phyloP scores from a whole-genome alignment of 2,113 vertebrate genomes.

The Pteronura brasiliensis region DNA sequence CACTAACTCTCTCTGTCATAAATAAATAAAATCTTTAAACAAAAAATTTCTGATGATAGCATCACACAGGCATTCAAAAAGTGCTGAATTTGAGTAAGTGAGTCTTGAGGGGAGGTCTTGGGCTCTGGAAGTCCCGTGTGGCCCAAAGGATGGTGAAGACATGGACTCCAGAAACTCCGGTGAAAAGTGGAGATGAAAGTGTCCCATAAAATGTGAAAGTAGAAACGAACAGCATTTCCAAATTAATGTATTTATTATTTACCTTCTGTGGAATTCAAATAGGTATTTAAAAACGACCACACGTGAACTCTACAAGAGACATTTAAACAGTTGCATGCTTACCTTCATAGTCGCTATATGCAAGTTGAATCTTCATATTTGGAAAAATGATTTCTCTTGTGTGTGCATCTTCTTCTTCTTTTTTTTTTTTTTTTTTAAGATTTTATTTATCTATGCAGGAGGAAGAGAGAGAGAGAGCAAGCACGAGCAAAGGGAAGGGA shows the following conservation, averaged over 20 bases:
- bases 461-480: too few relatives aligned
- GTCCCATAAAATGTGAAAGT: not conserved
- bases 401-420: not conserved
- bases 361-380: not conserved
- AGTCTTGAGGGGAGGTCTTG: rapidly evolving
- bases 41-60: not conserved
- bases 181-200: not conserved
- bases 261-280: not conserved
- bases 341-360: not conserved
- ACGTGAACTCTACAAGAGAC: too few relatives aligned
- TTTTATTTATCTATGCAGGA: not conserved
- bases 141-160: not conserved
- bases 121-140: not conserved
- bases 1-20: too few relatives aligned
- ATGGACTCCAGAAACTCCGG: not conserved
- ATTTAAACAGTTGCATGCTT: not conserved
- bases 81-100: not conserved
- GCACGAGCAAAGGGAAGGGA: not conserved
- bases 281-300: not conserved
- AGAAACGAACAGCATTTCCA: not conserved
- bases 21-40: too few relatives aligned
- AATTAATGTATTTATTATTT: too few relatives aligned
- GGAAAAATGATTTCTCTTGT: not conserved
- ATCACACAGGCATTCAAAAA: not conserved
- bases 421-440: not conserved